Evolutionary conservation across 2,797 vertebrate genomes (phyloP).

Genomic region (Zonotrichia albicollis): DNA sequence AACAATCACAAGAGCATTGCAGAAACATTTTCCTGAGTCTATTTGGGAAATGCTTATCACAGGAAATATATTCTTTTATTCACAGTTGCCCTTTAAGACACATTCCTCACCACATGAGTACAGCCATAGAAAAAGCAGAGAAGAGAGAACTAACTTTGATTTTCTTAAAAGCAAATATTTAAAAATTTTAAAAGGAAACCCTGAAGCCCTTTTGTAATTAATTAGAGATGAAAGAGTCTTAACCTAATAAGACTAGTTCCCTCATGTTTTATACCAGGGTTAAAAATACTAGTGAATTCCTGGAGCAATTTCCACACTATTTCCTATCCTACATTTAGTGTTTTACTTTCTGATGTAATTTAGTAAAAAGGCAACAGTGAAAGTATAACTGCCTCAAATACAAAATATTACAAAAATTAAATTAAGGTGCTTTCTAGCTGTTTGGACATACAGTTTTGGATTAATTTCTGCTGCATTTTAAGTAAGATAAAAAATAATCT

Average conservation of each 20-base stretch:
- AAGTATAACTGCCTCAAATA: not conserved
- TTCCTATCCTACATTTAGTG: not conserved
- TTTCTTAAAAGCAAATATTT: conserved; percentile 53
- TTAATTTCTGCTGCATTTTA: not conserved
- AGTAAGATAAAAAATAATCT: not conserved
- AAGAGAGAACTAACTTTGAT: not conserved
- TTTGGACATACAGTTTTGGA: not conserved
- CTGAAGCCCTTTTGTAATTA: conserved; percentile 31
- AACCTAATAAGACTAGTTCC: conserved; percentile 39
- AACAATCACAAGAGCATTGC: not conserved
- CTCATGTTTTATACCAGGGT: conserved; percentile 4
- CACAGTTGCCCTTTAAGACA: not conserved
- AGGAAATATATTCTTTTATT: not conserved
- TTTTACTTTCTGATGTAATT: not conserved
- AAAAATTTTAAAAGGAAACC: conserved; percentile 10
- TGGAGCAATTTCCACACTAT: not conserved
- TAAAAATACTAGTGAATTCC: not conserved
- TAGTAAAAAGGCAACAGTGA: not conserved
- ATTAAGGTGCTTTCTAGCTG: not conserved
- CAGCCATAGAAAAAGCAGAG: not conserved
- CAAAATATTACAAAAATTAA: not conserved
- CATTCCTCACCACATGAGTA: not conserved
- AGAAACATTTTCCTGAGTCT: not conserved
- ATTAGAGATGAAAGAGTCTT: conserved; percentile 47
- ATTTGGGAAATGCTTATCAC: not conserved